phyloP scores from a whole-genome alignment of 2,113 vertebrate genomes.

The Delphinus delphis region DNA sequence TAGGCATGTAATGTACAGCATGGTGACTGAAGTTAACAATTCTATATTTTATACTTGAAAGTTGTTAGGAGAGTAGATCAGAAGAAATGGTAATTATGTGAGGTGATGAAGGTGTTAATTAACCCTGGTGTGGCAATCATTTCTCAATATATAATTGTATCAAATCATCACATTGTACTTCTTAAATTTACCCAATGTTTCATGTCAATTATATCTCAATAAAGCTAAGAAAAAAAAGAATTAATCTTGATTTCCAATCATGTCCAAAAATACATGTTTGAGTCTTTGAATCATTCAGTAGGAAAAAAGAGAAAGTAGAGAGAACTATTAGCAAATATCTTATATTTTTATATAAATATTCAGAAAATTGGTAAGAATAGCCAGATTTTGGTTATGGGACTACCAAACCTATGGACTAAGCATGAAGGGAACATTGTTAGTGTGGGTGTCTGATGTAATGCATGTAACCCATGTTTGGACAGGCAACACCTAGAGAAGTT shows the following conservation, averaged over 20 bases:
- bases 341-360: neutral
- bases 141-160: neutral
- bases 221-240: neutral
- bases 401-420: neutral
- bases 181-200: neutral
- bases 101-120: neutral
- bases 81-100: neutral
- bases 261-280: neutral
- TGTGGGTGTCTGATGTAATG: neutral
- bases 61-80: neutral
- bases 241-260: neutral
- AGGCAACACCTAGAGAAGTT: neutral
- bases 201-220: neutral
- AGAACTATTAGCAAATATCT: neutral
- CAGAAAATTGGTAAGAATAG: neutral
- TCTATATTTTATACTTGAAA: neutral
- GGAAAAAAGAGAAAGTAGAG: neutral
- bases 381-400: neutral
- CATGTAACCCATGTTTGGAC: neutral
- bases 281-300: neutral
- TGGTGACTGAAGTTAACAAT: neutral
- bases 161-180: neutral
- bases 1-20: neutral
- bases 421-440: neutral
- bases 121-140: neutral